phyloP scores from a whole-genome alignment of 2,113 vertebrate species.

The Oncorhynchus gorbuscha region DNA sequence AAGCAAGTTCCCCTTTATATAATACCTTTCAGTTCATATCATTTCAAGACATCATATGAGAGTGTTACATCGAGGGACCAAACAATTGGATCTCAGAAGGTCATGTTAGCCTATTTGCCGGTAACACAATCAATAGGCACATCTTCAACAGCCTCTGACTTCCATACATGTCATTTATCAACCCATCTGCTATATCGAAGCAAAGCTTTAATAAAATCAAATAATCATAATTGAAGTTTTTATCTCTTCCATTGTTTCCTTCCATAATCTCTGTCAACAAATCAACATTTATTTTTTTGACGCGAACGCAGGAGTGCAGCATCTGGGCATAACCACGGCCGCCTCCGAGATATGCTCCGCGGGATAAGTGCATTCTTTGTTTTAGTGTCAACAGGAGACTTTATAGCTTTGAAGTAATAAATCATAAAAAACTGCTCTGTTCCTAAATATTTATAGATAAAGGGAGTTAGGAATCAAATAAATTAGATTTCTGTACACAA shows the following conservation, averaged over 20 bases:
- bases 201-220: slow-evolving; percentile 46
- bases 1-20: slow-evolving; percentile 27
- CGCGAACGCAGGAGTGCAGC: slow-evolving; percentile 45
- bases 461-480: slow-evolving; percentile 80
- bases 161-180: slow-evolving; percentile 69
- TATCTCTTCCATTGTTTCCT: slow-evolving; percentile 75
- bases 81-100: slow-evolving; percentile 57
- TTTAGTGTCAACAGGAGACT: slow-evolving; percentile 76
- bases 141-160: slow-evolving; percentile 62
- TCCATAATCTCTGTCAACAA: slow-evolving; percentile 72
- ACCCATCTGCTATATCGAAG: slow-evolving; percentile 62
- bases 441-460: slow-evolving; percentile 83
- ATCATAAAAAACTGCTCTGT: slow-evolving; percentile 82
- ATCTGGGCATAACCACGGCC: slow-evolving; percentile 40
- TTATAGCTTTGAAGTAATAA: slow-evolving; percentile 82
- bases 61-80: slow-evolving; percentile 42
- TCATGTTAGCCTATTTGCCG: slow-evolving; percentile 58
- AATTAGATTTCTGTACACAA: slow-evolving; percentile 73
- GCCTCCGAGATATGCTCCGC: slow-evolving; percentile 58
- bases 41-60: slow-evolving; percentile 45
- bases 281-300: slow-evolving; percentile 73
- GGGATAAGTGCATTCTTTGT: slow-evolving; percentile 60
- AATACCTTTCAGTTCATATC: slow-evolving; percentile 44
- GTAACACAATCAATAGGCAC: slow-evolving; percentile 55
- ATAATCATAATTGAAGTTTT: slow-evolving; percentile 75